Evolutionary conservation across 92 coral and sea anemone species (phyloP).

Genomic region (Heliopora coerulea): DNA sequence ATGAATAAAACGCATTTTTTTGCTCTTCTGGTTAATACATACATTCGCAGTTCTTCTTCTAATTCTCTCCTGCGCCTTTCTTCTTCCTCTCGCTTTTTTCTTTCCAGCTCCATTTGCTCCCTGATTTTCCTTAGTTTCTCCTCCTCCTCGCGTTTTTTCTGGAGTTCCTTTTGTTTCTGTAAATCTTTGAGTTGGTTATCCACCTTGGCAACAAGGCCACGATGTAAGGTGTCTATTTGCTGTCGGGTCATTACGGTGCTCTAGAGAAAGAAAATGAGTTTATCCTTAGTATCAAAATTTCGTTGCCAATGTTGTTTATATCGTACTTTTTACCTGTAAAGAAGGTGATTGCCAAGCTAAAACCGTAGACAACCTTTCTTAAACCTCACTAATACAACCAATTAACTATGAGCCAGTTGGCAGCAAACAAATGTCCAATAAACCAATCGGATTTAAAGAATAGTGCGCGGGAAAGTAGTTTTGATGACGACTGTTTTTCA

Average conservation of each 20-base stretch:
- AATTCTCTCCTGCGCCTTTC: constrained; percentile 82
- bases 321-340: too few relatives aligned
- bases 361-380: too few relatives aligned
- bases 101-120: constrained; percentile 95
- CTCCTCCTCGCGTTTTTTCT: constrained; percentile 87
- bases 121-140: constrained; percentile 87
- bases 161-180: constrained; percentile 76
- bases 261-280: constrained; percentile 35
- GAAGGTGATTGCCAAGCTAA: too few relatives aligned
- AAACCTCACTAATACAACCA: too few relatives aligned
- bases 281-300: not conserved
- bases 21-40: constrained; percentile 18
- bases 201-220: constrained; percentile 66
- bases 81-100: constrained; percentile 89
- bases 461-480: too few relatives aligned
- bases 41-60: constrained; percentile 85
- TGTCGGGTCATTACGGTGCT: constrained; percentile 66
- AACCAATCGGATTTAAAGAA: too few relatives aligned
- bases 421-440: too few relatives aligned
- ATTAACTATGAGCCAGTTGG: too few relatives aligned
- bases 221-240: constrained; percentile 69
- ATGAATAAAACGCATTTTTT: too few relatives aligned
- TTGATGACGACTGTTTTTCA: too few relatives aligned
- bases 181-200: constrained; percentile 77
- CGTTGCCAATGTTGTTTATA: too few relatives aligned